Evolutionary conservation across 2,797 vertebrate genomes (phyloP).

Genomic region (Siniperca undulata): DNA sequence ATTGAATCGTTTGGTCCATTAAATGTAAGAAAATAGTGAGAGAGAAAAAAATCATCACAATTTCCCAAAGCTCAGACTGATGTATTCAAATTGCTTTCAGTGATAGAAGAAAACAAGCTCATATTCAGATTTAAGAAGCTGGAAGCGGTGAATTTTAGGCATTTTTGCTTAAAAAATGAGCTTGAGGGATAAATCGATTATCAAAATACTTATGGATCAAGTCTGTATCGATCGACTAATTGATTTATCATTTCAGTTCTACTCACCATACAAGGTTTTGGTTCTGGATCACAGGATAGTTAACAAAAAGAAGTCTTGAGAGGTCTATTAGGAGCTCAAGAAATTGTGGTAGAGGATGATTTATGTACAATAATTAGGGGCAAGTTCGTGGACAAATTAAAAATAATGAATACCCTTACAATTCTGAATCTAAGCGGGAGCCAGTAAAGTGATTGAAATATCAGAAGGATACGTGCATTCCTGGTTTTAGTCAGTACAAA

Average conservation of each 20-base stretch:
- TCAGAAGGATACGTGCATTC: conserved; percentile 1
- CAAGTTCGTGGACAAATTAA: background rate
- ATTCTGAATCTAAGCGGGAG: conserved; percentile 4
- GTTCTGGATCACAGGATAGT: background rate
- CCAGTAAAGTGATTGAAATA: conserved; percentile 6
- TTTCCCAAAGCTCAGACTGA: background rate
- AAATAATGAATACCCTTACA: conserved; percentile 1
- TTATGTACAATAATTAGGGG: background rate
- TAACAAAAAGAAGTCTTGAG: background rate
- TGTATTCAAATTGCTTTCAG: background rate
- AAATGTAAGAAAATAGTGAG: background rate
- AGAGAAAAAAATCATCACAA: background rate
- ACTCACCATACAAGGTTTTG: background rate
- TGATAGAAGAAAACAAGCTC: background rate
- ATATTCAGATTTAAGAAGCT: background rate
- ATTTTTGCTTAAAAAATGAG: background rate
- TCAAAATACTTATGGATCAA: background rate
- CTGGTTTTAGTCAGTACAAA: conserved; percentile 40
- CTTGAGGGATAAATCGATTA: background rate
- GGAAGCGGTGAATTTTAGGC: background rate
- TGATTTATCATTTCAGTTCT: background rate
- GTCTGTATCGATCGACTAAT: no score
- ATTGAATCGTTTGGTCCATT: background rate
- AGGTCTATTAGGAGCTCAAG: background rate
- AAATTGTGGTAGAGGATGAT: background rate